A percentile compares a stretch with the other conserved stretches of the same genome.
phyloP scores from a whole-genome alignment of 1,140 invertebrate species.

The Gryllus bimaculatus region DNA sequence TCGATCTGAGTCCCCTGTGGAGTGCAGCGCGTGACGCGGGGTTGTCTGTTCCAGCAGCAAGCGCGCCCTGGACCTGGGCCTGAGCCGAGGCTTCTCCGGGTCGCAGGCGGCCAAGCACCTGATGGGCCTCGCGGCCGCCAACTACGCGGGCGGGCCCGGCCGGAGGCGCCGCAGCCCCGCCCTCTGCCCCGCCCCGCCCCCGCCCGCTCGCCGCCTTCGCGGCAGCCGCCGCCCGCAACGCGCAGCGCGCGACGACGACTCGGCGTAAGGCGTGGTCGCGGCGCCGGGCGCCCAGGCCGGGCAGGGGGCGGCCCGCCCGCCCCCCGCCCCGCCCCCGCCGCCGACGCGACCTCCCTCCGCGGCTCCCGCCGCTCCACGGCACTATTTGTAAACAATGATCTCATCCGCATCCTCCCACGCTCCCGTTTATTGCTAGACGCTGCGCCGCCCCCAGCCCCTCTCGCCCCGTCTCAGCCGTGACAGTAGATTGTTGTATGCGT shows the following conservation, averaged over 20 bases:
- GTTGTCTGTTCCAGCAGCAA: constrained; percentile 49
- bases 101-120: constrained; percentile 81
- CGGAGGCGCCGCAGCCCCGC: constrained; percentile 56
- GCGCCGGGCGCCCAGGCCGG: too few relatives aligned
- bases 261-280: neutral
- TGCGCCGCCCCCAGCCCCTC: neutral
- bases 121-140: constrained; percentile 77
- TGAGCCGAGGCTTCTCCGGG: constrained; percentile 77
- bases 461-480: neutral
- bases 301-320: too few relatives aligned
- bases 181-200: neutral
- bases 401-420: neutral
- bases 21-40: too few relatives aligned
- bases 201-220: neutral
- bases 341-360: neutral
- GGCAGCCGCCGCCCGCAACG: neutral
- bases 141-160: constrained; percentile 76
- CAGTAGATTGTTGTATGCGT: neutral
- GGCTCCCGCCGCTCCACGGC: neutral
- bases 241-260: neutral
- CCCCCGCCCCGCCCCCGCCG: too few relatives aligned
- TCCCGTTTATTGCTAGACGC: neutral
- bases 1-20: too few relatives aligned
- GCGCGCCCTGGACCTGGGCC: constrained; percentile 67
- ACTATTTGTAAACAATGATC: constrained; percentile 1